Evolutionary conservation across 2,113 vertebrate genomes (phyloP).

Genomic region (Nerophis ophidion): DNA sequence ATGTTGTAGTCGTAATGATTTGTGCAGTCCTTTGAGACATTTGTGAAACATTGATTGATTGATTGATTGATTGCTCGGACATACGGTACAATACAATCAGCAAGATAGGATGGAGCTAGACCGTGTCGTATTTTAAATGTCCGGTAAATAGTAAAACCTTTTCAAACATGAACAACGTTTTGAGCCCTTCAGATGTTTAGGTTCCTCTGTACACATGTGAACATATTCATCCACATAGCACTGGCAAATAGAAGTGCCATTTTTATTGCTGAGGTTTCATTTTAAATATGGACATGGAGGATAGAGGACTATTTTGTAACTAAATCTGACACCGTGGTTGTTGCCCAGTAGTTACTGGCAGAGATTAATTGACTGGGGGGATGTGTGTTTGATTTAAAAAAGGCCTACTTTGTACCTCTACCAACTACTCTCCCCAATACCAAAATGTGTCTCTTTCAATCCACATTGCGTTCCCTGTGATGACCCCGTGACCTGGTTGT

Average conservation of each 20-base stretch:
- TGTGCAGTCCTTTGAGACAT: too few relatives aligned
- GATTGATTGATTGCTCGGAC: too few relatives aligned
- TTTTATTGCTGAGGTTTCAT: not conserved
- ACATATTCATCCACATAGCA: not conserved
- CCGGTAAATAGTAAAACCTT: too few relatives aligned
- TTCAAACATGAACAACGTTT: too few relatives aligned
- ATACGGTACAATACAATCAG: too few relatives aligned
- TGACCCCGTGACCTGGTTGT: conserved; percentile 41
- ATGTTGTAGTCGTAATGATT: too few relatives aligned
- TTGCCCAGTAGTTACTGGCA: conserved; percentile 10
- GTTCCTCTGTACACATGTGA: not conserved
- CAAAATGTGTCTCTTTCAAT: conserved; percentile 20
- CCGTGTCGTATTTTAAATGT: too few relatives aligned
- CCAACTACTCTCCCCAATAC: conserved; percentile 24
- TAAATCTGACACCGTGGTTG: conserved; percentile 5
- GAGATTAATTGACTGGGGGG: conserved; percentile 7
- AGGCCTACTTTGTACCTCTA: conserved; percentile 16
- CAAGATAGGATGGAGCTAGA: too few relatives aligned
- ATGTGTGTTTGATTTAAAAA: conserved; percentile 15
- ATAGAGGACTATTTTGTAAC: not conserved
- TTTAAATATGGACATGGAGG: not conserved
- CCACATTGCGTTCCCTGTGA: conserved; percentile 9
- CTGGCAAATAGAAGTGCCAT: not conserved
- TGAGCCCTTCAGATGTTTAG: too few relatives aligned
- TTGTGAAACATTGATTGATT: too few relatives aligned